Conservation (phyloP, 1,140 invertebrate species). For the Drosophila lowei region DNA sequence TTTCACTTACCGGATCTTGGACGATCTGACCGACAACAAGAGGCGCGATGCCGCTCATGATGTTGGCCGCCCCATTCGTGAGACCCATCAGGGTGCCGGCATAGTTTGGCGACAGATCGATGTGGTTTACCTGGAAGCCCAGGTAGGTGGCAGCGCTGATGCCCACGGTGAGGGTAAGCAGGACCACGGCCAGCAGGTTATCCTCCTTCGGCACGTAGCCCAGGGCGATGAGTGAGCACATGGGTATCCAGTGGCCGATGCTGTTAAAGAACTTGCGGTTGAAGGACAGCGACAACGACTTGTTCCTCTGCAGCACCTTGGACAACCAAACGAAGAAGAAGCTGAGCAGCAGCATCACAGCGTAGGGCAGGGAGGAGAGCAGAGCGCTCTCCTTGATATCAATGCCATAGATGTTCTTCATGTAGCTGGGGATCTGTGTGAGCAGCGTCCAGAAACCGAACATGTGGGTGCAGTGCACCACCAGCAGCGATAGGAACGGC, state of each 20-base stretch:
- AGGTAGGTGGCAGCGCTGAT: slow-evolving; percentile 90
- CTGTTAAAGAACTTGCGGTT: slow-evolving; percentile 88
- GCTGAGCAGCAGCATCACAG: slow-evolving; percentile 88
- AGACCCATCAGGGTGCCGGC: slow-evolving; percentile 88
- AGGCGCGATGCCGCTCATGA: slow-evolving; percentile 90
- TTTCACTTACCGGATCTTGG: slow-evolving; percentile 85
- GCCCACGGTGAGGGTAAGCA: slow-evolving; percentile 89
- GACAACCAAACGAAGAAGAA: slow-evolving; percentile 87
- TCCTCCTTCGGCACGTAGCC: slow-evolving; percentile 85
- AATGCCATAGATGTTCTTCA: slow-evolving; percentile 91
- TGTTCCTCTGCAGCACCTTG: slow-evolving; percentile 86
- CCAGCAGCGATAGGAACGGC: slow-evolving; percentile 92
- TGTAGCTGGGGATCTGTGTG: slow-evolving; percentile 95
- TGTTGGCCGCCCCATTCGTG: slow-evolving; percentile 90
- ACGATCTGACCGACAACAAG: slow-evolving; percentile 86
- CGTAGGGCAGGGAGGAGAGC: slow-evolving; percentile 91
- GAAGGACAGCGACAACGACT: slow-evolving; percentile 84
- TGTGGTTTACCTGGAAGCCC: slow-evolving; percentile 88
- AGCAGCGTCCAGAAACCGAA: slow-evolving; percentile 98
- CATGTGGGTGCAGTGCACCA: slow-evolving; percentile 94
- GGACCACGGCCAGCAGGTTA: slow-evolving; percentile 84
- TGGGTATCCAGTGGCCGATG: slow-evolving; percentile 86
- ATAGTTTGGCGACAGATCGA: slow-evolving; percentile 91
- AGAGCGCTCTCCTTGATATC: slow-evolving; percentile 90
- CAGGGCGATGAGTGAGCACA: slow-evolving; percentile 86